Evolutionary conservation across 2,797 vertebrate genomes (phyloP).

Genomic region (Sebastiscus albofasciatus): DNA sequence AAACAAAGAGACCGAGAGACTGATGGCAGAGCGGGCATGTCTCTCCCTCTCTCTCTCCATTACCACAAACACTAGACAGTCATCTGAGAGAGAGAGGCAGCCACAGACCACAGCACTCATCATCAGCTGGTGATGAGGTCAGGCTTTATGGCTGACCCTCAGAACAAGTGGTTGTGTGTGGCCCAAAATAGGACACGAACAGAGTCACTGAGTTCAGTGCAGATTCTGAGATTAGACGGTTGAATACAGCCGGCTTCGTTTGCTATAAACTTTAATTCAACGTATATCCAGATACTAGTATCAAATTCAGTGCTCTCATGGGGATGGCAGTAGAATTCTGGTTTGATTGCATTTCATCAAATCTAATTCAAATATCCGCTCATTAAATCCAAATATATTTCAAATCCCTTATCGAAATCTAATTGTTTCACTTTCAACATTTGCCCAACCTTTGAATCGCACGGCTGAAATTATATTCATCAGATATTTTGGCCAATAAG

Average conservation of each 20-base stretch:
- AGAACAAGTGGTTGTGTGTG: slow-evolving; percentile 58
- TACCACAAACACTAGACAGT: slow-evolving; percentile 54
- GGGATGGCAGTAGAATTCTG: neutral
- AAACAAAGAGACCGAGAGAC: slow-evolving; percentile 57
- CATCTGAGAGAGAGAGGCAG: slow-evolving; percentile 24
- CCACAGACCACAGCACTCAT: slow-evolving; percentile 57
- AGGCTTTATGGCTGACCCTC: slow-evolving; percentile 64
- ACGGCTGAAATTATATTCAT: neutral
- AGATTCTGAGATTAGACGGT: neutral
- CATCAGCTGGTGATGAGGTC: slow-evolving; percentile 74
- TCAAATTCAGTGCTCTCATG: neutral
- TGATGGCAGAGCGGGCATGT: slow-evolving; percentile 41
- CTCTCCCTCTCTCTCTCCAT: slow-evolving; percentile 41
- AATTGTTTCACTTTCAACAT: neutral
- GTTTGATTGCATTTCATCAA: neutral
- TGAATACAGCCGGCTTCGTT: neutral
- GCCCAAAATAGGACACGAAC: slow-evolving; percentile 40
- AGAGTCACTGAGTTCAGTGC: slow-evolving; percentile 27
- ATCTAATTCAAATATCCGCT: neutral
- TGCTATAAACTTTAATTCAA: neutral
- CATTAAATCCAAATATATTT: neutral
- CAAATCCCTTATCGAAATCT: neutral
- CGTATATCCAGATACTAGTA: neutral
- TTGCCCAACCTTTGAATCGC: neutral
- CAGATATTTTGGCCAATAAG: neutral